These are phyloP conservation scores for Agrypnus murinus DNA, from an alignment of 2,888 invertebrate species.

Conservation along the genomic window DNA sequence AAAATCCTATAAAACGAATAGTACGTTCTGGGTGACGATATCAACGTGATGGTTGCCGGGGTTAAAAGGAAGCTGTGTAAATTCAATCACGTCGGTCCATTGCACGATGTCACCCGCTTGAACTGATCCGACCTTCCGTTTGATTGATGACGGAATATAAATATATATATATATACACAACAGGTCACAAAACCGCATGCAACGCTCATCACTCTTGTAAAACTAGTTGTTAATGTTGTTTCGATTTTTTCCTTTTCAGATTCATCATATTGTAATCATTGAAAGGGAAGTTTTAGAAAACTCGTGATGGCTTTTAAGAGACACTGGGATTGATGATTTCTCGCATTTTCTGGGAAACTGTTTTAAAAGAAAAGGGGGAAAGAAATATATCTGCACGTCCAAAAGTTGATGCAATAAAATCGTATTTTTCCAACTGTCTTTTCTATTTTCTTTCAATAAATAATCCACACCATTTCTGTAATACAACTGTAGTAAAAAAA, in stretches of 20 bases:
- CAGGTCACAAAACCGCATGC: slow-evolving; percentile 16
- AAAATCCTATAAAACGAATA: slow-evolving; percentile 33
- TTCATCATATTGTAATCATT: background rate
- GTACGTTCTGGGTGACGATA: slow-evolving; percentile 29
- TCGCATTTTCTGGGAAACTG: background rate
- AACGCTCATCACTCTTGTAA: background rate
- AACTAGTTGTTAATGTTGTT: slow-evolving; percentile 11
- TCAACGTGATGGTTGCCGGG: slow-evolving; percentile 50
- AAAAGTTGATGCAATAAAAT: slow-evolving; percentile 7
- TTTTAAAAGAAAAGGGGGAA: background rate
- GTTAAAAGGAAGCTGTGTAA: slow-evolving; percentile 57
- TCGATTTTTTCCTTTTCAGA: background rate
- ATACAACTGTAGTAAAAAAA: too few species aligned
- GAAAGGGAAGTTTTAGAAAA: background rate
- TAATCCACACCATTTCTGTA: too few species aligned
- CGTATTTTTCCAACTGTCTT: background rate
- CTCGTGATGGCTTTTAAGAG: slow-evolving; percentile 1
- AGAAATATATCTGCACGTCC: slow-evolving; percentile 1
- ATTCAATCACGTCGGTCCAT: slow-evolving; percentile 58
- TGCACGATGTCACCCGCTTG: slow-evolving; percentile 39
- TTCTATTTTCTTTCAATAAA: too few species aligned
- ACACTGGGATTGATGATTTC: slow-evolving; percentile 17
- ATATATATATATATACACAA: slow-evolving; percentile 22
- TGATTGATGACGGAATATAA: slow-evolving; percentile 44
- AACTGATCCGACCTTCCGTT: slow-evolving; percentile 41